phyloP scores from a whole-genome alignment of 2,888 invertebrate species.

The Pammene fasciana region DNA sequence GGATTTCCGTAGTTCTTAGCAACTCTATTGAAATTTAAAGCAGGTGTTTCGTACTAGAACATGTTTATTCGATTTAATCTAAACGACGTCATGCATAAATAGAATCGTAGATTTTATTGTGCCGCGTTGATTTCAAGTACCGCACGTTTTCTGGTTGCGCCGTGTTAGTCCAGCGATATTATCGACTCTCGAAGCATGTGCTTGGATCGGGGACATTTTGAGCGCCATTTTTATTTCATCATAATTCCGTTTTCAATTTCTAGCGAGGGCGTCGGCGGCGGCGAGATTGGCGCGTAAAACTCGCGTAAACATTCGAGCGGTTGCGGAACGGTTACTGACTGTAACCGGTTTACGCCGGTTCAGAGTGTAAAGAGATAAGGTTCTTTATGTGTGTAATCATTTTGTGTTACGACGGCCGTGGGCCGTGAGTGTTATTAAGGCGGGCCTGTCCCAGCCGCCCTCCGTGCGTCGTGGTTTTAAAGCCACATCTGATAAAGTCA shows the following conservation, averaged over 20 bases:
- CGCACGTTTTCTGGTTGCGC: conserved; percentile 64
- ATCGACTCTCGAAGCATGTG: conserved; percentile 42
- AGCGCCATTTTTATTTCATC: conserved; percentile 71
- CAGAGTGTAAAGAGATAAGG: conserved; percentile 79
- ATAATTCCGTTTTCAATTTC: conserved; percentile 80
- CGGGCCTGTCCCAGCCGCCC: conserved; percentile 55
- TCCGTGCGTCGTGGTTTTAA: conserved; percentile 59
- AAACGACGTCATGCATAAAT: conserved; percentile 46
- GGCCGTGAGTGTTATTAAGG: conserved; percentile 73
- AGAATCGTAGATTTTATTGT: conserved; percentile 62
- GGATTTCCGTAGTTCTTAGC: no score
- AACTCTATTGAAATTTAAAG: no score
- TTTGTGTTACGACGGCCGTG: conserved; percentile 73
- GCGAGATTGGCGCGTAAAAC: conserved; percentile 79
- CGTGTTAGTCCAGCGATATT: conserved; percentile 45
- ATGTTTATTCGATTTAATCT: conserved; percentile 55
- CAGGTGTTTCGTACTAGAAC: no score
- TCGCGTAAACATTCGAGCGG: conserved; percentile 78
- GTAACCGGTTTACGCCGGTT: conserved; percentile 75
- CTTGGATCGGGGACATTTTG: conserved; percentile 51
- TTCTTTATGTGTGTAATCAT: conserved; percentile 81
- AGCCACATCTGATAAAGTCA: conserved; percentile 47
- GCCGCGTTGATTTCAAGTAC: conserved; percentile 60
- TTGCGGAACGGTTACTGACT: conserved; percentile 73
- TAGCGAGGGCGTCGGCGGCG: conserved; percentile 59